Percentiles rank a stretch among this genome's conserved stretches.
These are phyloP conservation scores for Babylonia areolata DNA, from an alignment of 1,140 invertebrate species.

Conservation along the genomic window DNA sequence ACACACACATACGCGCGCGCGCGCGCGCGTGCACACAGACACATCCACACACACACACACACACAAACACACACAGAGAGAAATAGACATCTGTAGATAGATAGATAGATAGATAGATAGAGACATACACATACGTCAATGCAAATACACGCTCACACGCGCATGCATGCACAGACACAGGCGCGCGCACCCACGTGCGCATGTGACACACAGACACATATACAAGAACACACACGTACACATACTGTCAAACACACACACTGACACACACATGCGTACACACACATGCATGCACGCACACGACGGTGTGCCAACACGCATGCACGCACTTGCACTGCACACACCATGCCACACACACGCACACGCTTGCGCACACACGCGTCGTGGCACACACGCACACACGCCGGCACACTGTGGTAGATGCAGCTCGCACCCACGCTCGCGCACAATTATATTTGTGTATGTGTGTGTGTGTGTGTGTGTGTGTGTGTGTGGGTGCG, in stretches of 20 bases:
- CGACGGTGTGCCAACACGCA: neutral
- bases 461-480: slow-evolving; percentile 26
- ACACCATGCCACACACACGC: neutral
- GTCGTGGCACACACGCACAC: too few relatives aligned
- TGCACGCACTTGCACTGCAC: neutral
- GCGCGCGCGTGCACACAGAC: too few relatives aligned
- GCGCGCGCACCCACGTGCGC: neutral
- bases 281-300: neutral
- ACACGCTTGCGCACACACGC: too few relatives aligned
- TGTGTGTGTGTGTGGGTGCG: neutral
- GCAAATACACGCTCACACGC: neutral
- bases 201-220: neutral
- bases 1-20: too few relatives aligned
- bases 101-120: too few relatives aligned
- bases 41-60: too few relatives aligned
- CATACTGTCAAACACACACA: neutral
- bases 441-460: neutral
- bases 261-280: neutral
- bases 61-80: too few relatives aligned
- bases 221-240: neutral
- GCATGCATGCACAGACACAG: slow-evolving; percentile 4
- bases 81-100: too few relatives aligned
- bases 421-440: too few relatives aligned
- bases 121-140: neutral
- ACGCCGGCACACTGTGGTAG: too few relatives aligned